Percentiles rank a stretch among this genome's conserved stretches.
phyloP scores from a whole-genome alignment of 2,888 invertebrate species.

The Drosophila cognata region DNA sequence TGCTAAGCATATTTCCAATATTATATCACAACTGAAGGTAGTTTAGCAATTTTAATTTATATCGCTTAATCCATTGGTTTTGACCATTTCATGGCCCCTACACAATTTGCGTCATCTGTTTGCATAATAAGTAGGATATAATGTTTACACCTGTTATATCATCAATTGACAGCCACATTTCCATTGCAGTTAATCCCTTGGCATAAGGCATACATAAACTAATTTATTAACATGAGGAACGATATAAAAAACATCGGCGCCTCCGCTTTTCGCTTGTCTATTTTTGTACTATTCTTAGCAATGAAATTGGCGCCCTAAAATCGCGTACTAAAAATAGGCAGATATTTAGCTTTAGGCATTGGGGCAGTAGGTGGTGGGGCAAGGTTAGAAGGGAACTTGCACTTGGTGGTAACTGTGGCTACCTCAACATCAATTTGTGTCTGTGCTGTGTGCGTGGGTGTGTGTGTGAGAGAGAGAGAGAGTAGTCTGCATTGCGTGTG shows the following conservation, averaged over 20 bases:
- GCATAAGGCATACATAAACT: constrained; percentile 17
- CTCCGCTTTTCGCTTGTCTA: constrained; percentile 22
- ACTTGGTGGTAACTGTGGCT: constrained; percentile 65
- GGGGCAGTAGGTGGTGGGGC: neutral
- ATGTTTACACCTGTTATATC: constrained; percentile 54
- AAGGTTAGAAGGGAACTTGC: constrained; percentile 58
- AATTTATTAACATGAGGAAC: constrained; percentile 38
- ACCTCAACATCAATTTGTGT: constrained; percentile 70
- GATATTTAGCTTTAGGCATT: neutral
- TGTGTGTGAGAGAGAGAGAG: neutral
- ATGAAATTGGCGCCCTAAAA: constrained; percentile 61
- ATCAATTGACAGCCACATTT: constrained; percentile 55
- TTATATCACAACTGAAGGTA: neutral
- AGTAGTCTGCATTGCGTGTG: constrained; percentile 47
- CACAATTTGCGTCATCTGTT: constrained; percentile 64
- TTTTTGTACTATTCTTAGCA: constrained; percentile 37
- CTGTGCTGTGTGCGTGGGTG: constrained; percentile 17
- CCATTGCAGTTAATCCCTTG: constrained; percentile 27
- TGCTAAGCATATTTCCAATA: neutral
- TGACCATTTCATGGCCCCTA: neutral
- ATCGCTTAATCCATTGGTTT: constrained; percentile 11
- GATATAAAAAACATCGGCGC: constrained; percentile 12
- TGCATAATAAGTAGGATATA: constrained; percentile 34
- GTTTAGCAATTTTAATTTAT: neutral
- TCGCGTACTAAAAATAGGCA: constrained; percentile 65